Evolutionary conservation across 2,113 vertebrate species (phyloP).

Genomic region (Emydocephalus ijimae): DNA sequence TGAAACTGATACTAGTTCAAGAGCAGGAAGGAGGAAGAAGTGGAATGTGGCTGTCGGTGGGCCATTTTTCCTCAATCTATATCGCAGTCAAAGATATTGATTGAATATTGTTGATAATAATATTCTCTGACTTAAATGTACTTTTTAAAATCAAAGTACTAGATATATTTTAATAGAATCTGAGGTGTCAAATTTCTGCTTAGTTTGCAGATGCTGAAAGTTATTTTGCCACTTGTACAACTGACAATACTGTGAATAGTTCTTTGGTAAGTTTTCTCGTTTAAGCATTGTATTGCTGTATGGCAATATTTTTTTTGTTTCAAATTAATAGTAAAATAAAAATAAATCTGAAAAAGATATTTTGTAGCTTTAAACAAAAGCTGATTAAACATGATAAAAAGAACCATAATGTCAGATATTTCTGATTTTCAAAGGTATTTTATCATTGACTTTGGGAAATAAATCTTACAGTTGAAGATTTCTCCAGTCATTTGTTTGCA

Average conservation of each 20-base stretch:
- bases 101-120: background rate
- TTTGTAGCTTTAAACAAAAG: conserved; percentile 6
- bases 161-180: background rate
- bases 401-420: background rate
- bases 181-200: conserved; percentile 46
- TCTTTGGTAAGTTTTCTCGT: conserved; percentile 79
- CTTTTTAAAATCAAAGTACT: background rate
- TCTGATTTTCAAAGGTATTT: background rate
- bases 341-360: background rate
- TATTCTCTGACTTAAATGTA: background rate
- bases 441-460: conserved; percentile 12
- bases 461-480: background rate
- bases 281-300: conserved; percentile 5
- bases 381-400: conserved; percentile 10
- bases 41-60: background rate
- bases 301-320: background rate
- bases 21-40: background rate
- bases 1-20: background rate
- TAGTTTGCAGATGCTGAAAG: conserved; percentile 91
- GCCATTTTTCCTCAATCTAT: background rate
- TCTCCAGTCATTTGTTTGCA: background rate
- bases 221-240: conserved; percentile 84
- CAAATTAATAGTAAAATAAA: background rate
- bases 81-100: background rate
- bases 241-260: conserved; percentile 80